Percentiles rank a stretch among this genome's conserved stretches.
Conservation (phyloP, 2,888 invertebrate species). For the Nomada fucata region DNA sequence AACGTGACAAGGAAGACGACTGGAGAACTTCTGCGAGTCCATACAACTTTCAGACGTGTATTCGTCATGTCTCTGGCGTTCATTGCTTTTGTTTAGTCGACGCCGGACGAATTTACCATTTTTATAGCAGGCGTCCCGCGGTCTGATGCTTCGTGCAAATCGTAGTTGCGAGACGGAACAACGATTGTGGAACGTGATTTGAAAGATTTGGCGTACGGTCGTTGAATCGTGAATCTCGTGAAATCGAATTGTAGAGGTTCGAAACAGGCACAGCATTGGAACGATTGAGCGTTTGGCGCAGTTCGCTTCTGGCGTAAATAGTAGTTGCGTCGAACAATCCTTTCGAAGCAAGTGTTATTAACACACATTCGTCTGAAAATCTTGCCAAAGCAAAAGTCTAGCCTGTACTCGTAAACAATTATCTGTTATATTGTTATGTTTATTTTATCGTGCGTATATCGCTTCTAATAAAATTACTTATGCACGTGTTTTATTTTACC, state of each 20-base stretch:
- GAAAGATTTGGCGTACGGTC: neutral
- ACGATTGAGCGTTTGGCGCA: neutral
- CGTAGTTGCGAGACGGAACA: neutral
- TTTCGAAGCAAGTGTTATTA: neutral
- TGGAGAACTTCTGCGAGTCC: constrained; percentile 33
- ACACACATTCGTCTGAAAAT: too few species aligned
- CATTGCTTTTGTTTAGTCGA: constrained; percentile 44
- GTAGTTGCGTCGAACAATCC: neutral
- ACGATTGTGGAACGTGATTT: constrained; percentile 14
- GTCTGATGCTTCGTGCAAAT: constrained; percentile 11
- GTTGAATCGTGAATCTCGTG: neutral
- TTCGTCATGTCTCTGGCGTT: constrained; percentile 49
- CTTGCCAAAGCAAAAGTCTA: too few species aligned
- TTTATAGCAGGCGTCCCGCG: constrained; percentile 26
- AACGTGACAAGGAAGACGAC: constrained; percentile 52
- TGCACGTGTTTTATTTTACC: too few species aligned
- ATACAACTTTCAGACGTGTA: constrained; percentile 38
- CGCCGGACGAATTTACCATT: constrained; percentile 25
- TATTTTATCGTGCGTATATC: too few species aligned
- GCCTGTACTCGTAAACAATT: too few species aligned
- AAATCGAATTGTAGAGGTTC: constrained; percentile 4
- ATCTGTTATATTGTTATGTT: too few species aligned
- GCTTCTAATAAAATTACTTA: too few species aligned
- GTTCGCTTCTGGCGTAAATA: neutral
- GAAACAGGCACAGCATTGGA: too few species aligned